These are phyloP conservation scores for Paracentrotus lividus DNA, from an alignment of 53 echinoderm and acorn worm species.

Conservation along the genomic window DNA sequence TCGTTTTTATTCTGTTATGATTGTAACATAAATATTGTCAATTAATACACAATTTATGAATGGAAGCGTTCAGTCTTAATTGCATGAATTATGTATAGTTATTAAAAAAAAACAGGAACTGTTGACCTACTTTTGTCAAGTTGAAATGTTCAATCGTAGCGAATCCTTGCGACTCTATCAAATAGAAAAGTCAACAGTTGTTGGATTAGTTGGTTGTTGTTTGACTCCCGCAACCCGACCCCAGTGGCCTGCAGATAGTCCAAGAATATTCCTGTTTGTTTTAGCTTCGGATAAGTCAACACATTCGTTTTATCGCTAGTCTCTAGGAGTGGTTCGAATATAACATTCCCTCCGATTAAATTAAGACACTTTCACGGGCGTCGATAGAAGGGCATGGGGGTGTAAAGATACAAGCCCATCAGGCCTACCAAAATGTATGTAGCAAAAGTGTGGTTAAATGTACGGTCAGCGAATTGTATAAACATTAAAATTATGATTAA, in stretches of 20 bases:
- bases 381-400: too few species aligned
- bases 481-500: too few species aligned
- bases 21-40: too few species aligned
- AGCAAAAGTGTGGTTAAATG: too few species aligned
- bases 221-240: background rate
- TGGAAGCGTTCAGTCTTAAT: too few species aligned
- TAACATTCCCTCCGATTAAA: background rate
- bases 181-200: background rate
- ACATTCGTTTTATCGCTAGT: background rate
- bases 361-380: background rate
- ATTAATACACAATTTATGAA: too few species aligned
- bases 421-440: too few species aligned
- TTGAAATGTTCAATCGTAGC: background rate
- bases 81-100: too few species aligned
- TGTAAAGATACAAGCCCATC: too few species aligned
- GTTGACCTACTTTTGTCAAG: background rate
- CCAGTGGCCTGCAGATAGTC: background rate
- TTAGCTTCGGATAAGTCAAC: constrained; percentile 6
- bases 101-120: too few species aligned
- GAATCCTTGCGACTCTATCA: background rate
- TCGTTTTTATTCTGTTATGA: too few species aligned
- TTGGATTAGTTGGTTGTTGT: background rate
- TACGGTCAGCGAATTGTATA: too few species aligned
- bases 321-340: background rate
- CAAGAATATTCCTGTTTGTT: background rate